Conservation (phyloP, 2,113 vertebrate species). For the Abramis brama region DNA sequence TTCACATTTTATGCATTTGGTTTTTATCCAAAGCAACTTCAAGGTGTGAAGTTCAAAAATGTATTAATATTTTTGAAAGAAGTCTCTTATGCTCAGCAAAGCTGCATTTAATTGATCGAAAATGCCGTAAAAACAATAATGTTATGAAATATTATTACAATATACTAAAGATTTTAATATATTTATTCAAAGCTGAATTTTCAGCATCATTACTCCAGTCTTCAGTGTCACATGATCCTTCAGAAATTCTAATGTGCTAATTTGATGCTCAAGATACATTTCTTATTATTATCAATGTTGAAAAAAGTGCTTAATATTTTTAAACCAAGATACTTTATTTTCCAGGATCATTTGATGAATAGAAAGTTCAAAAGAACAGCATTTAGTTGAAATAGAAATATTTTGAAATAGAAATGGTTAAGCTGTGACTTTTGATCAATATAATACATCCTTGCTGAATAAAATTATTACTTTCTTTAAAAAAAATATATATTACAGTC, state of each 20-base stretch:
- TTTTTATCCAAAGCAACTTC: not conserved
- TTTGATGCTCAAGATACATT: too few species aligned
- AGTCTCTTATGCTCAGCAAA: not conserved
- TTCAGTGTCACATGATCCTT: not conserved
- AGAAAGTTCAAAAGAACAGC: too few species aligned
- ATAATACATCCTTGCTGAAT: not conserved
- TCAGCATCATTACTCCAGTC: not conserved
- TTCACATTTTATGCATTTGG: not conserved
- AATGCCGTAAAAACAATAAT: not conserved
- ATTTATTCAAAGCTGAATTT: not conserved
- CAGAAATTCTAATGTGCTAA: too few species aligned
- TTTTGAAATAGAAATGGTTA: too few species aligned
- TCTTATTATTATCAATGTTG: too few species aligned
- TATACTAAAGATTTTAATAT: not conserved
- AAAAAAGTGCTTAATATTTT: too few species aligned
- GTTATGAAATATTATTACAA: not conserved
- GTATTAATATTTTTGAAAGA: not conserved
- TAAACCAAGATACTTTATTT: too few species aligned
- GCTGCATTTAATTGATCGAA: not conserved
- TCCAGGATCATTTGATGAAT: too few species aligned
- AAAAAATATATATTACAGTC: not conserved
- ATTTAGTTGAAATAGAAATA: too few species aligned
- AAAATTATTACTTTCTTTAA: not conserved
- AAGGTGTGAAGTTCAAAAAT: not conserved
- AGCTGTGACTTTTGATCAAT: not conserved